Conservation (phyloP, 1,140 invertebrate species). For the Rhagoletis zephyria region DNA sequence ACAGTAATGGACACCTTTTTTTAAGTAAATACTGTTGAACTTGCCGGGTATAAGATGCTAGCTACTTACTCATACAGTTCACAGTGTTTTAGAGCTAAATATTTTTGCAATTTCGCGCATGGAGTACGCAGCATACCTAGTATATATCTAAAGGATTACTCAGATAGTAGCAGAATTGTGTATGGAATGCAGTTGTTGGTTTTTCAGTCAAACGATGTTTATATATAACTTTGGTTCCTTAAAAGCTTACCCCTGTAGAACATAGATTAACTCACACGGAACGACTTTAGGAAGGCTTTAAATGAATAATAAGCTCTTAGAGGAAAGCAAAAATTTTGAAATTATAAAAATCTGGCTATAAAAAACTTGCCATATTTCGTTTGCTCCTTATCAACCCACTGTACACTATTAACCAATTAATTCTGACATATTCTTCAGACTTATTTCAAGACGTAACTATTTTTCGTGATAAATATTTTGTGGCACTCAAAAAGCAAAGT, state of each 20-base stretch:
- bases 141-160: no score
- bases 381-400: neutral
- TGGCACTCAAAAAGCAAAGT: constrained; percentile 31
- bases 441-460: neutral
- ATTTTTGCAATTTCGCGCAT: no score
- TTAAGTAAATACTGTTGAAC: neutral
- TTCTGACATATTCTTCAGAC: constrained; percentile 18
- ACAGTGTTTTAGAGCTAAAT: neutral
- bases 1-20: constrained; percentile 46
- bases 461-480: constrained; percentile 7
- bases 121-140: no score
- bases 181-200: no score
- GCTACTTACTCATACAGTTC: neutral
- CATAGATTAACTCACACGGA: no score
- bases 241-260: no score
- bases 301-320: no score
- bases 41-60: neutral
- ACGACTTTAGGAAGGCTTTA: no score
- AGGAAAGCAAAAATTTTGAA: no score
- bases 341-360: neutral
- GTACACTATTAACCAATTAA: neutral
- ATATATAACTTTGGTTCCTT: no score
- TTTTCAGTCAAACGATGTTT: no score
- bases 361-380: neutral
- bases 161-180: no score